Evolutionary conservation across 2,888 invertebrate genomes (phyloP), one percentile per base, ranked within the genome.

Genomic region (Euspilapteryx auroguttella): DNA sequence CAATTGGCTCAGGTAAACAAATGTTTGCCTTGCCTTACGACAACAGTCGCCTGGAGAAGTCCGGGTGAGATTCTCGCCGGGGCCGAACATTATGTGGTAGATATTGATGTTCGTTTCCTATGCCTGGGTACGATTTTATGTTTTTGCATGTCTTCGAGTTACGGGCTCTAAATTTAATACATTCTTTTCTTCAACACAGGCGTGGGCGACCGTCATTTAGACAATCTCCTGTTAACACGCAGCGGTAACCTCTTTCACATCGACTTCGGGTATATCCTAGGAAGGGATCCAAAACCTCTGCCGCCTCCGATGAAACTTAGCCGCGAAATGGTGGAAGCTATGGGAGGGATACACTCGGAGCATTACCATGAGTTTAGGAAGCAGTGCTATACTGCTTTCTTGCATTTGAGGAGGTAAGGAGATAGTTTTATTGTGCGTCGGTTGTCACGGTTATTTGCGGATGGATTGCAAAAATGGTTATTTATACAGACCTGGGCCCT

Each of bases 271-370:
- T 99, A 94, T 65, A 93, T 96, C 55, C 79, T 99, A 33, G 99
- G 97, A 0, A 81, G 97, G 24, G 99, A 99, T 76, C 99, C 99
- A 3, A 99, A 99, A 65, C 97, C 97, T 1, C 80, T 98, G 56
- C 98, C 98, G 2, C 97, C 99, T 8, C 97, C 98, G 4, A 99
- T 99, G 96, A 98, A 97, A 66, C 79, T 99, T 23, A 96, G 94
- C 61, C 91, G 90, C 59, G 98, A 99, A 78, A 99, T 99, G 98
- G 94, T 99, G 12, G 97, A 98, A 49, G 96, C 93, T 1, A 94
- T 94, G 94, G 94, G 94, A 2, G 94, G 94, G 0, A 81, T 89
- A 1, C 85, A 86, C 52, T 87, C 93, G 0, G 96, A 97, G 34
- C 89, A 92, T 50, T 98, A 95, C 68, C 89, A 94, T 44, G 89